Evolutionary conservation across 2,113 vertebrate species (phyloP).

Genomic region (Nerophis lumbriciformis): DNA sequence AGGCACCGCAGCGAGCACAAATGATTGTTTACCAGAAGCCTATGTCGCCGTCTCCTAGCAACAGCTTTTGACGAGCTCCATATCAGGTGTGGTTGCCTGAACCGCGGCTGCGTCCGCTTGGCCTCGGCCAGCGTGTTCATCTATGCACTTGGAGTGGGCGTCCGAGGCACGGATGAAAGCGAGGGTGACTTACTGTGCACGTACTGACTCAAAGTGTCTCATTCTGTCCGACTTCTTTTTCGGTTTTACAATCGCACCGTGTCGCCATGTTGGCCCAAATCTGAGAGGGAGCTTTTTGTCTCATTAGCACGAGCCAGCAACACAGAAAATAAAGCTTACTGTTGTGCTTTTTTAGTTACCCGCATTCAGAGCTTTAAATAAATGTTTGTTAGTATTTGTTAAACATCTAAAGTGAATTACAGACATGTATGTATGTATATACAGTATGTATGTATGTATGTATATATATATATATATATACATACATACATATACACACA

Average conservation of each 20-base stretch:
- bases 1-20: conserved; percentile 47
- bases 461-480: too few relatives aligned
- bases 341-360: too few relatives aligned
- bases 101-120: conserved; percentile 69
- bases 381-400: too few relatives aligned
- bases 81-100: conserved; percentile 76
- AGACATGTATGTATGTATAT: too few relatives aligned
- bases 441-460: too few relatives aligned
- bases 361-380: too few relatives aligned
- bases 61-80: conserved; percentile 69
- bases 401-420: too few relatives aligned
- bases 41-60: conserved; percentile 82
- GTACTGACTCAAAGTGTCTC: not conserved
- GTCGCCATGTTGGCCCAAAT: not conserved
- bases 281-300: conserved; percentile 5
- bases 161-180: not conserved
- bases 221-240: conserved; percentile 4
- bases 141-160: not conserved
- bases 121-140: conserved; percentile 30
- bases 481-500: too few relatives aligned
- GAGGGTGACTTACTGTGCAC: not conserved
- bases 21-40: conserved; percentile 83
- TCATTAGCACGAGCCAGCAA: conserved; percentile 1
- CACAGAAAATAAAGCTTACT: not conserved
- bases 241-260: not conserved